Conservation (phyloP, 2,113 vertebrate genomes). For the Azemiops feae region DNA sequence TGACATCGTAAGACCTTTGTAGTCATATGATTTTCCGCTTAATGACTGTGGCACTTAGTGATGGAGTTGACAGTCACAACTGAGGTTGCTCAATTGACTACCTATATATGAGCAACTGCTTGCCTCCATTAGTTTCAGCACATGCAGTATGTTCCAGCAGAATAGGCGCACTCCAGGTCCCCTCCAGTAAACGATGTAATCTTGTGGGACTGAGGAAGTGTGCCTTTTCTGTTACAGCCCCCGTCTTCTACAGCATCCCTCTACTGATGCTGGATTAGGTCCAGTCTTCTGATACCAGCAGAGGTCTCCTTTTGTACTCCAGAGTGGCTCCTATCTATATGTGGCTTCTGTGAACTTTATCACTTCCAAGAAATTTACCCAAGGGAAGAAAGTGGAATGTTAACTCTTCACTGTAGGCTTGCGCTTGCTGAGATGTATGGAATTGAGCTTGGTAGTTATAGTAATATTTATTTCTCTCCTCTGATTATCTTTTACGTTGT, state of each 20-base stretch:
- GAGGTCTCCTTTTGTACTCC: neutral
- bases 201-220: neutral
- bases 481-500: neutral
- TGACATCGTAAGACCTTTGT: too few relatives aligned
- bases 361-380: neutral
- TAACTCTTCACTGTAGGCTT: neutral
- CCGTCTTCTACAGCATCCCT: neutral
- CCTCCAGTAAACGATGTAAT: neutral
- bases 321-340: too few relatives aligned
- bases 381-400: neutral
- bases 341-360: neutral
- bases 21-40: too few relatives aligned
- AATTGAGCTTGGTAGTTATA: neutral
- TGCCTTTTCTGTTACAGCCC: neutral
- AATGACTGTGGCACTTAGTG: too few relatives aligned
- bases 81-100: too few relatives aligned
- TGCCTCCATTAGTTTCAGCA: too few relatives aligned
- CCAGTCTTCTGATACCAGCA: neutral
- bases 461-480: neutral
- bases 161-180: neutral
- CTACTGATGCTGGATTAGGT: neutral
- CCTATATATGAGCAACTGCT: too few relatives aligned
- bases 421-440: neutral
- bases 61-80: too few relatives aligned
- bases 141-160: too few relatives aligned